Evolutionary conservation across 1,140 invertebrate species (phyloP), one percentile per base, ranked within the genome.

Genomic region (Pseudomyrmex concolor): DNA sequence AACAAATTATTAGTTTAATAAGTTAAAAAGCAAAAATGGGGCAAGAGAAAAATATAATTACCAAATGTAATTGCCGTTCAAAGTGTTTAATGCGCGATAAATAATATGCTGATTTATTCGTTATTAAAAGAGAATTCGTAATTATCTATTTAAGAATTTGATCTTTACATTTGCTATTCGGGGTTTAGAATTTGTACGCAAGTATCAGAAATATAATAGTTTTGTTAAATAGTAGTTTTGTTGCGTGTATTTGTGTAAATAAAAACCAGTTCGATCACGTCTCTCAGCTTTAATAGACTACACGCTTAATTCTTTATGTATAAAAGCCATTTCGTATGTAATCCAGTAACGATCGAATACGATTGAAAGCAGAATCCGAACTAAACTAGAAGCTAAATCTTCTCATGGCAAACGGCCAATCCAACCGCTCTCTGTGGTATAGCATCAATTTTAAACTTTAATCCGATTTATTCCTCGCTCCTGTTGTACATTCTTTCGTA

Each of bases 71-170:
- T 43, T 25, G 8, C 54, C 34, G 25, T 80, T 15, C 8, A 45
- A 25, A 9, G 1, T 48, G 17, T 57, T 48, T 43, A 22, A 19
- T 68, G 54, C 43, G 17, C 15, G 12, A 70, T 70, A 48, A 59
- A 78, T 70, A 45, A 17, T 25, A 78, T 25, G 22, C 43, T 34
- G 54, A 76, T 45, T 78, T 70, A 8, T 25, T 34, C 19, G 51
- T 25, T 67, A 5, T 7, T 34, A 7, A 7, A 34, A 34, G 34
- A 34, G 34, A 34, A 34, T 34, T 34, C 34, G 34, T 34, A 66
- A 59, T 66, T 78, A 68, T 5, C 13, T 68, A 55, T 76, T 48
- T 48, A 12, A 12, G 19, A 12, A 15, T 15, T 22, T 19, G 1
- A 48, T 76, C 43, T 66, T 66, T 34, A 76, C 5, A 1, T 19